phyloP scores from a whole-genome alignment of 2,113 vertebrate genomes.

The Petrocephalus microphthalmus region DNA sequence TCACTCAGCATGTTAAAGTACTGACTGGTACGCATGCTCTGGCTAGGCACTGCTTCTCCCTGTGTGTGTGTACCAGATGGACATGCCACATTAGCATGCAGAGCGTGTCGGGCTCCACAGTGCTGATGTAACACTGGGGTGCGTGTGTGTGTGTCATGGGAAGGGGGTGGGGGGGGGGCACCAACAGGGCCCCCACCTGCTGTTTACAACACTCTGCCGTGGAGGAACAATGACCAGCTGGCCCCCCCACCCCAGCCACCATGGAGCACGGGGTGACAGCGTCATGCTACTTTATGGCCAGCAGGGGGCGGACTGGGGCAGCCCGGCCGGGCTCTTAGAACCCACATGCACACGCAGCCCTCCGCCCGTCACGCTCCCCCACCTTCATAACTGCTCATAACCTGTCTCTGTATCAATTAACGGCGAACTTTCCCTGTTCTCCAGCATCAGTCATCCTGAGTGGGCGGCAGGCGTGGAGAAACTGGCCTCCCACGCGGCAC shows the following conservation, averaged over 20 bases:
- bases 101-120: background rate
- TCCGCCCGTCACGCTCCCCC: conserved; percentile 12
- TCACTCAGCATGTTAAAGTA: background rate
- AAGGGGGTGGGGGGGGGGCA: background rate
- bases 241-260: background rate
- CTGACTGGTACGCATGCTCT: background rate
- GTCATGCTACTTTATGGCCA: background rate
- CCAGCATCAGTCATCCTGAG: conserved; percentile 40
- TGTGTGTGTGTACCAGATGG: background rate
- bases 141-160: background rate
- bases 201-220: background rate
- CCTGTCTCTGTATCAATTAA: conserved; percentile 45
- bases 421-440: conserved; percentile 39
- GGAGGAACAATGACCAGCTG: background rate
- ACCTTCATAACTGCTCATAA: conserved; percentile 37
- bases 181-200: background rate
- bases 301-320: background rate
- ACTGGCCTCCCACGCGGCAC: conserved; percentile 32
- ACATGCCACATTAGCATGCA: background rate
- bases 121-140: background rate
- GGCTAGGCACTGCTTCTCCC: background rate
- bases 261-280: background rate
- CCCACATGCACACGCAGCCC: background rate
- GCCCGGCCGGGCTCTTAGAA: background rate
- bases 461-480: conserved; percentile 29